Conservation (phyloP, 2,797 vertebrate species). For the Cossypha heuglini region DNA sequence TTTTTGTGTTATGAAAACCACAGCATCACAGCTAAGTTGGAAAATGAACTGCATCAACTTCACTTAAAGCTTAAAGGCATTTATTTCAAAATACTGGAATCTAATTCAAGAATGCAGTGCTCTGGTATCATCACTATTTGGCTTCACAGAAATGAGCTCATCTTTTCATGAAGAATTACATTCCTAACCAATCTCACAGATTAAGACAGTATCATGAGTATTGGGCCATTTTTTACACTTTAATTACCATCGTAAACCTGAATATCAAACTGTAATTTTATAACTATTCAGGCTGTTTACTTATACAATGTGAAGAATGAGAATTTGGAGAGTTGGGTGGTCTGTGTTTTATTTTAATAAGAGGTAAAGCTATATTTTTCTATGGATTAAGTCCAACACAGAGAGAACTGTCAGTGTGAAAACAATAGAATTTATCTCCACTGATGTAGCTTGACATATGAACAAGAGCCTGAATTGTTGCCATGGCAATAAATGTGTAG, state of each 20-base stretch:
- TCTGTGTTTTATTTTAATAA: slow-evolving; percentile 75
- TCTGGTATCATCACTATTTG: slow-evolving; percentile 33
- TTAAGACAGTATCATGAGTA: slow-evolving; percentile 43
- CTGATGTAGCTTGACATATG: slow-evolving; percentile 99
- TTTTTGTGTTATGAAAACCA: slow-evolving; percentile 9
- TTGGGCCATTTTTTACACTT: neutral
- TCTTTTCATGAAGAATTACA: slow-evolving; percentile 60
- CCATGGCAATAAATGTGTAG: slow-evolving; percentile 98
- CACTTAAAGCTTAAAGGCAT: slow-evolving; percentile 47
- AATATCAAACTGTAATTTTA: slow-evolving; percentile 52
- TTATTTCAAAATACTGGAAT: slow-evolving; percentile 47
- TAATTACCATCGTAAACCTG: slow-evolving; percentile 39
- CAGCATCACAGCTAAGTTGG: neutral
- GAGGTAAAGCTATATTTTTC: slow-evolving; percentile 81
- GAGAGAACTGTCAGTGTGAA: slow-evolving; percentile 85
- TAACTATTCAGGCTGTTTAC: slow-evolving; percentile 6
- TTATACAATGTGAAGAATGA: neutral
- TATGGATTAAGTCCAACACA: slow-evolving; percentile 87
- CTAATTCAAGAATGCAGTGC: slow-evolving; percentile 31
- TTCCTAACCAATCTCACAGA: slow-evolving; percentile 13
- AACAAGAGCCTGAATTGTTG: slow-evolving; percentile 99
- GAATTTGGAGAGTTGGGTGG: slow-evolving; percentile 62
- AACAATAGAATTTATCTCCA: slow-evolving; percentile 96
- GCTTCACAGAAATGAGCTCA: slow-evolving; percentile 32
- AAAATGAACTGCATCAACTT: slow-evolving; percentile 52